These are phyloP conservation scores for Limnothrissa miodon DNA, from an alignment of 2,113 vertebrate species.

Conservation along the genomic window DNA sequence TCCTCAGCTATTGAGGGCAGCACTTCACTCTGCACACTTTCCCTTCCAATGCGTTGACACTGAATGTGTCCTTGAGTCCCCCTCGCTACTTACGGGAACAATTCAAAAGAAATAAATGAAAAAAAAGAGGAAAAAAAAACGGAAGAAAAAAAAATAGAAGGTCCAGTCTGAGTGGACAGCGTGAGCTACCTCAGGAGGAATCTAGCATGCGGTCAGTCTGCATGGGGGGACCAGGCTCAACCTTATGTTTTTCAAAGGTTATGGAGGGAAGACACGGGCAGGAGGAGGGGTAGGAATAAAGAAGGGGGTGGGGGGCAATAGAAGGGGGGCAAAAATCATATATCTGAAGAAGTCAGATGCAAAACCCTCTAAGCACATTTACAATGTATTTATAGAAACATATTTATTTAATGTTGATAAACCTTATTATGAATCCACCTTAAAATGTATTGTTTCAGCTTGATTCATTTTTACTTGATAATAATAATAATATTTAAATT, in stretches of 20 bases:
- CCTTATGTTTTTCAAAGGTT: slow-evolving; percentile 16
- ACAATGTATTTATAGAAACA: too few relatives aligned
- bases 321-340: not conserved
- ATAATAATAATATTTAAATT: too few relatives aligned
- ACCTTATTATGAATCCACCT: too few relatives aligned
- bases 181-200: slow-evolving; percentile 4
- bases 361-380: too few relatives aligned
- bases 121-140: not conserved
- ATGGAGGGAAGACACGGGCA: not conserved
- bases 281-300: not conserved
- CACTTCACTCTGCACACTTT: not conserved
- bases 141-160: not conserved
- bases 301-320: not conserved
- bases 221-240: not conserved
- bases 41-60: not conserved
- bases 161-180: slow-evolving; percentile 1
- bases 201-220: slow-evolving; percentile 15
- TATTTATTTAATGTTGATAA: too few relatives aligned
- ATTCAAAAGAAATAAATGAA: not conserved
- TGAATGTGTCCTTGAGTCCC: not conserved
- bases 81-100: not conserved
- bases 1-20: not conserved
- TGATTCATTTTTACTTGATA: too few relatives aligned
- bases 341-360: too few relatives aligned
- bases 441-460: too few relatives aligned